These are phyloP conservation scores for Microctonus brassicae DNA, from an alignment of 2,888 invertebrate species.

Conservation along the genomic window DNA sequence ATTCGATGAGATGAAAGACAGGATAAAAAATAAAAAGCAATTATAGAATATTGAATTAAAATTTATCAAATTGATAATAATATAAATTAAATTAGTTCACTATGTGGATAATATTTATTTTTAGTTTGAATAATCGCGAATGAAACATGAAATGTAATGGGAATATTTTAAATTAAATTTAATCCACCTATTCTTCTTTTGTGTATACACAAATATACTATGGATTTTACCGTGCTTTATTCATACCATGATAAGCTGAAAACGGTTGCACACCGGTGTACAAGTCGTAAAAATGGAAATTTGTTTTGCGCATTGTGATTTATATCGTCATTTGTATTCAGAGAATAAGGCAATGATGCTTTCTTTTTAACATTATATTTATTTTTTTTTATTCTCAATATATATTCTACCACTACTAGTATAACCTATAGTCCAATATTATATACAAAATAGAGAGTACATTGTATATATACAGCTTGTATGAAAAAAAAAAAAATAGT, in stretches of 20 bases:
- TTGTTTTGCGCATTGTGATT: constrained; percentile 18
- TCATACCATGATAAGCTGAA: constrained; percentile 22
- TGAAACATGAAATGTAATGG: not conserved
- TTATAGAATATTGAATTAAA: no score
- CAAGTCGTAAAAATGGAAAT: constrained; percentile 29
- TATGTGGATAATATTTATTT: not conserved
- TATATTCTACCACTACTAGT: not conserved
- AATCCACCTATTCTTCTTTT: not conserved
- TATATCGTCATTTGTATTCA: constrained; percentile 19
- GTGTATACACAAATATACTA: not conserved
- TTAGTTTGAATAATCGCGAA: not conserved
- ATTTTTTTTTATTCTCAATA: not conserved
- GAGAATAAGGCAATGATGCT: constrained; percentile 1
- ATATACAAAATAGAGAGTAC: no score
- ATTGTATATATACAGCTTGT: no score
- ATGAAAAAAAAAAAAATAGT: no score
- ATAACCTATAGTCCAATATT: not conserved
- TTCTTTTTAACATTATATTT: not conserved
- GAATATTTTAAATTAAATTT: constrained; percentile 3
- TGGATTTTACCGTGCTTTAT: not conserved
- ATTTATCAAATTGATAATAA: not conserved
- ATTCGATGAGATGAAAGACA: no score
- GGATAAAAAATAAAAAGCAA: no score
- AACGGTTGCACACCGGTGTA: constrained; percentile 23
- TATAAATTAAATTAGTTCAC: not conserved